Percentiles rank a stretch among this genome's conserved stretches.
phyloP scores from a whole-genome alignment of 1,140 invertebrate genomes.

The Pygmarrhopalites habei region DNA sequence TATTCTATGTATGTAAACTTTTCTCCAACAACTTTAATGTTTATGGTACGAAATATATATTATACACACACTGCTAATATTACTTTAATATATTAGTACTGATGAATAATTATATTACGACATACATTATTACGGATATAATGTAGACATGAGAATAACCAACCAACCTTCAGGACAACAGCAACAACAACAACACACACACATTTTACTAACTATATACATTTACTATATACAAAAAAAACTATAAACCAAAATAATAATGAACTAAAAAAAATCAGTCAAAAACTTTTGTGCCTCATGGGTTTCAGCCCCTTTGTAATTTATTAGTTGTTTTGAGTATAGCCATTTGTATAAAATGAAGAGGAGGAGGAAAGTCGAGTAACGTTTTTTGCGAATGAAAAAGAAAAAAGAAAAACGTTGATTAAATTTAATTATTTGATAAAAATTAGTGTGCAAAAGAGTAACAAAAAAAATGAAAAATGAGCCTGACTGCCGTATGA shows the following conservation, averaged over 20 bases:
- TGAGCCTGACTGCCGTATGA: neutral
- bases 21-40: too few relatives aligned
- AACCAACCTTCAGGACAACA: neutral
- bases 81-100: neutral
- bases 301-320: neutral
- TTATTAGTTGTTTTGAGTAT: neutral
- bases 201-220: neutral
- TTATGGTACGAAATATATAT: too few relatives aligned
- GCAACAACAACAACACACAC: neutral
- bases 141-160: neutral
- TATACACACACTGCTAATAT: neutral
- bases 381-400: neutral
- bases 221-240: neutral
- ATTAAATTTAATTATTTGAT: neutral
- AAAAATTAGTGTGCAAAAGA: neutral
- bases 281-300: conserved; percentile 10
- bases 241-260: neutral
- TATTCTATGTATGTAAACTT: too few relatives aligned
- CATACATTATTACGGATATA: neutral
- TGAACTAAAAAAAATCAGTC: neutral
- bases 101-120: neutral
- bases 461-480: neutral
- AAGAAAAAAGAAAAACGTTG: neutral
- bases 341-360: too few relatives aligned
- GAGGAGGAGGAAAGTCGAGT: too few relatives aligned